These are phyloP conservation scores for Xenopus petersii DNA, from an alignment of 2,797 vertebrate species.

Conservation along the genomic window DNA sequence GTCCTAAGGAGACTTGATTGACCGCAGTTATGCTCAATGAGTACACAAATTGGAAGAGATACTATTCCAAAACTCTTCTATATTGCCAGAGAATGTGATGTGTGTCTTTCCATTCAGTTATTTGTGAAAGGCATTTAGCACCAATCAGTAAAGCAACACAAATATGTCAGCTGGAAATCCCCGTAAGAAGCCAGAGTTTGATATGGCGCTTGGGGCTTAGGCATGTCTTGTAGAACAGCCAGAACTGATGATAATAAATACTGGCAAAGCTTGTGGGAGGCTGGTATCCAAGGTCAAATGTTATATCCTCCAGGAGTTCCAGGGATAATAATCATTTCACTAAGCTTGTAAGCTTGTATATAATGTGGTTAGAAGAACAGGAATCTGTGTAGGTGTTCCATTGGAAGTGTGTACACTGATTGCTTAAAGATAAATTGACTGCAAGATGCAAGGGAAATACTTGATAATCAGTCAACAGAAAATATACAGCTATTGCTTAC, in stretches of 20 bases:
- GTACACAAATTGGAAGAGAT: too few relatives aligned
- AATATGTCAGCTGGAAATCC: conserved; percentile 34
- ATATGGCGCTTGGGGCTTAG: conserved; percentile 28
- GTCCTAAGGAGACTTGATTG: too few relatives aligned
- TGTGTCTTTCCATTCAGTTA: neutral
- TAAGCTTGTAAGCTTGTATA: conserved; percentile 23
- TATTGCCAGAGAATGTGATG: neutral
- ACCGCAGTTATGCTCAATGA: too few relatives aligned
- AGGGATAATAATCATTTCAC: conserved; percentile 15
- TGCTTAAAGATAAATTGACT: neutral
- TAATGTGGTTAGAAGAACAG: conserved; percentile 31
- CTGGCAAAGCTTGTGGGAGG: conserved; percentile 40
- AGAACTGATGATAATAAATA: conserved; percentile 31
- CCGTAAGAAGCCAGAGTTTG: conserved; percentile 23
- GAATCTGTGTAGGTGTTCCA: conserved; percentile 39
- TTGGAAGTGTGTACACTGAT: neutral
- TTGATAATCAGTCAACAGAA: too few relatives aligned
- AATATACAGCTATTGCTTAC: too few relatives aligned
- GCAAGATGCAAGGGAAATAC: too few relatives aligned
- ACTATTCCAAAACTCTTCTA: neutral
- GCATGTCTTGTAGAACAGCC: conserved; percentile 31
- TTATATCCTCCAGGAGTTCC: conserved; percentile 33
- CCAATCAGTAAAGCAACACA: conserved; percentile 14
- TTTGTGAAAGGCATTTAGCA: conserved; percentile 40
- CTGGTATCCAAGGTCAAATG: conserved; percentile 44